phyloP scores from a whole-genome alignment of 2,888 invertebrate genomes.

The Branchinecta sandiegonensis region DNA sequence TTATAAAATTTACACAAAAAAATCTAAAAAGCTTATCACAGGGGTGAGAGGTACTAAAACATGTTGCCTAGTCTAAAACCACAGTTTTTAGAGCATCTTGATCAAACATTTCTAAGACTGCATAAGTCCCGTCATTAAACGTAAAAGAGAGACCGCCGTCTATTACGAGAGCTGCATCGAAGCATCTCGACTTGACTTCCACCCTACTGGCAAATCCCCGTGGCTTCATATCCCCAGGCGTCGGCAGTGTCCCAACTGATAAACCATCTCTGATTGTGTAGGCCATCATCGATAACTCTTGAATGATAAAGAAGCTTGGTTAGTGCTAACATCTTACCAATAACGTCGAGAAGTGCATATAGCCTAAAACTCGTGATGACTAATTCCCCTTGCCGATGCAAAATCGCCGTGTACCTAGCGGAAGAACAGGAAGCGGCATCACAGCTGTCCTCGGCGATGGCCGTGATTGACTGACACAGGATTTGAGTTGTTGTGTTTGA shows the following conservation, averaged over 20 bases:
- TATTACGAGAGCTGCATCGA: conserved; percentile 77
- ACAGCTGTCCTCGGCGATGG: no score
- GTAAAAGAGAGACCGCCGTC: conserved; percentile 87
- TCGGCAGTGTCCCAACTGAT: conserved; percentile 67
- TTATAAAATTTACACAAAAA: no score
- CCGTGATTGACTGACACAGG: no score
- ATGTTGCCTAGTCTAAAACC: conserved; percentile 18
- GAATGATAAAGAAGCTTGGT: conserved; percentile 28
- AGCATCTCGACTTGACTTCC: conserved; percentile 71
- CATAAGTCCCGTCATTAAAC: conserved; percentile 86
- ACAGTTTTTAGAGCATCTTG: conserved; percentile 78
- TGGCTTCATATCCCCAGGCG: conserved; percentile 52
- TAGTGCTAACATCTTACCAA: background rate
- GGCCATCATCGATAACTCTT: conserved; percentile 61
- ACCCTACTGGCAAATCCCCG: conserved; percentile 60
- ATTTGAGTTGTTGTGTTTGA: no score
- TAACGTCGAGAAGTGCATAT: background rate
- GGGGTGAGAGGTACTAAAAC: background rate
- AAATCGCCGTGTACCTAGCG: no score
- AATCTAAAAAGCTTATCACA: conserved; percentile 2
- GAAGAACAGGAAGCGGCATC: no score
- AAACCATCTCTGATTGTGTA: conserved; percentile 90
- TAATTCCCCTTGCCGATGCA: no score
- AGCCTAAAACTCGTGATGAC: no score
- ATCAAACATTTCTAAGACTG: conserved; percentile 62